These are phyloP conservation scores for Philotrypesis tridentata DNA, from an alignment of 1,140 invertebrate genomes.

Conservation along the genomic window DNA sequence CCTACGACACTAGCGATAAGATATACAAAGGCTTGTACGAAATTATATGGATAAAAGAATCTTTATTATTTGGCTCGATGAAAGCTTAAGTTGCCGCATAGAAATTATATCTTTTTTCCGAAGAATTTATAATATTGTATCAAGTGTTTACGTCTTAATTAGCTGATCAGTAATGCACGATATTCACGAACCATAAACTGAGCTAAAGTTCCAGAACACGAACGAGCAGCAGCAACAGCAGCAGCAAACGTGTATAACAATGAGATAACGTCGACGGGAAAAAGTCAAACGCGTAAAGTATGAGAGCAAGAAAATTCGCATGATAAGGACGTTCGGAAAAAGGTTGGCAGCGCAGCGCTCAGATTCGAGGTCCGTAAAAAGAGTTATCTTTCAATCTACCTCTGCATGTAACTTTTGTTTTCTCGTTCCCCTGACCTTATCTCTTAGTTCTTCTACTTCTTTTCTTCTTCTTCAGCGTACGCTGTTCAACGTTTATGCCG, in stretches of 20 bases:
- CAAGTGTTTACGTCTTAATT: no score
- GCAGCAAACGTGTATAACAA: not conserved
- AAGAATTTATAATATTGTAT: no score
- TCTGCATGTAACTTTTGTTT: slow-evolving; percentile 2
- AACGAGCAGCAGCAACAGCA: not conserved
- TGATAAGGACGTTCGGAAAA: not conserved
- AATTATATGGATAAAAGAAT: no score
- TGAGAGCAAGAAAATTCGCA: not conserved
- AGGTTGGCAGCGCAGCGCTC: not conserved
- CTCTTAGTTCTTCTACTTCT: not conserved
- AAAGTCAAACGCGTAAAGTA: not conserved
- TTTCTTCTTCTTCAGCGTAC: not conserved
- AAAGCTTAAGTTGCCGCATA: no score
- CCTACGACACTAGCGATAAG: no score
- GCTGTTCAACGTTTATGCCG: not conserved
- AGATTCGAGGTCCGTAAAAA: not conserved
- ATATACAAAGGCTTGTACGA: no score
- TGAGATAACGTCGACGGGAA: not conserved
- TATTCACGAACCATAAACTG: not conserved
- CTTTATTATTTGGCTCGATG: no score
- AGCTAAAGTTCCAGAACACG: not conserved
- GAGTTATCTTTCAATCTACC: slow-evolving; percentile 61
- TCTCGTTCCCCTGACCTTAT: not conserved
- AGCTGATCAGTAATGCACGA: not conserved
- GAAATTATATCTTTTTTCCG: no score